Conservation (phyloP, 92 coral and sea anemone genomes). For the Blastomussa wellsi region DNA sequence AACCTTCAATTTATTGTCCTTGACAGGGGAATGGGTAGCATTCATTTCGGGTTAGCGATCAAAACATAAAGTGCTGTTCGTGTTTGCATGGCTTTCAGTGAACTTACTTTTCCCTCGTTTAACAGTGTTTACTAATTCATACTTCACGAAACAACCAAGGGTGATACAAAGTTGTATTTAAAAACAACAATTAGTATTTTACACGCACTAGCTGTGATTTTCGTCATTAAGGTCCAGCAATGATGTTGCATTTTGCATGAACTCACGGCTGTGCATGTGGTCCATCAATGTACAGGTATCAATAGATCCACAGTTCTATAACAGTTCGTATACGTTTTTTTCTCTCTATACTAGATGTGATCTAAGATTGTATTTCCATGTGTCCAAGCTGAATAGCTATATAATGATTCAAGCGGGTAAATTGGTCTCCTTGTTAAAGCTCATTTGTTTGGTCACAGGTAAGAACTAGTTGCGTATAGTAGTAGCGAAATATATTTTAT, state of each 20-base stretch:
- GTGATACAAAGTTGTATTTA: no score
- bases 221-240: background rate
- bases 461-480: background rate
- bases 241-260: no score
- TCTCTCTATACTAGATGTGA: conserved; percentile 11
- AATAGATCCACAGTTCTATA: background rate
- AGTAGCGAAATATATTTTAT: background rate
- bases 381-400: background rate
- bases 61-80: no score
- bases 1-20: no score
- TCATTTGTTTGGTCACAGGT: conserved; percentile 14
- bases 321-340: background rate
- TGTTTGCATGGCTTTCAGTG: no score
- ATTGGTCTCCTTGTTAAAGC: background rate
- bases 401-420: background rate
- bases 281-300: background rate
- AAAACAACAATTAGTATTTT: no score
- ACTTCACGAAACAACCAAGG: no score
- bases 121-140: no score
- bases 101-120: no score
- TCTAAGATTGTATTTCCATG: background rate
- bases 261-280: no score
- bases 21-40: no score
- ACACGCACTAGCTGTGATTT: no score
- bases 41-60: background rate